Conservation (phyloP, 2,797 vertebrate genomes). For the Loriculus beryllinus region DNA sequence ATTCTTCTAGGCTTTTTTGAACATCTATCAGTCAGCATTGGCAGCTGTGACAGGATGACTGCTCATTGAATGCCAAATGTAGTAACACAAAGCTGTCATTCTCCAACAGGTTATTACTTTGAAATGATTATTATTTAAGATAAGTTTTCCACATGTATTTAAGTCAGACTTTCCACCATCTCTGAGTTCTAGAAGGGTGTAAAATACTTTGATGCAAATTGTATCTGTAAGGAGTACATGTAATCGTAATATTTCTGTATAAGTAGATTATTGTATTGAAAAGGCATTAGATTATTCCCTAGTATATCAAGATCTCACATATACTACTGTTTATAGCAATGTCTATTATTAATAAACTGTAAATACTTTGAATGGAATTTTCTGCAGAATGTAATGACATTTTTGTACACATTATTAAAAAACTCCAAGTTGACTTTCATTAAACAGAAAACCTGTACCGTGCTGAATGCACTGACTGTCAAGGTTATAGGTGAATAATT, state of each 20-base stretch:
- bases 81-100: constrained; percentile 64
- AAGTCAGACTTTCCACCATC: constrained; percentile 44
- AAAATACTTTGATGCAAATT: constrained; percentile 69
- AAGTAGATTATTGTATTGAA: constrained; percentile 52
- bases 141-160: constrained; percentile 66
- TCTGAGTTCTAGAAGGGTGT: constrained; percentile 40
- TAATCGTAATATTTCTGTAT: constrained; percentile 59
- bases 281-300: constrained; percentile 36
- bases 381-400: not conserved
- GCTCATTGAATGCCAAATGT: constrained; percentile 66
- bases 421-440: not conserved
- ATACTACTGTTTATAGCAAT: constrained; percentile 12
- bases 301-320: constrained; percentile 11
- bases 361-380: constrained; percentile 33
- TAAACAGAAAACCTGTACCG: not conserved
- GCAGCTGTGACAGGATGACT: constrained; percentile 70
- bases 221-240: constrained; percentile 52
- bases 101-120: constrained; percentile 75
- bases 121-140: constrained; percentile 73
- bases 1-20: constrained; percentile 73
- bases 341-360: not conserved
- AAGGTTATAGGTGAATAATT: not conserved
- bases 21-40: constrained; percentile 72
- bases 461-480: not conserved
- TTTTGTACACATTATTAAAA: not conserved